Evolutionary conservation across 37 sponge, comb jelly and placozoan genomes (phyloP).

Genomic region (Haliclona indistincta): DNA sequence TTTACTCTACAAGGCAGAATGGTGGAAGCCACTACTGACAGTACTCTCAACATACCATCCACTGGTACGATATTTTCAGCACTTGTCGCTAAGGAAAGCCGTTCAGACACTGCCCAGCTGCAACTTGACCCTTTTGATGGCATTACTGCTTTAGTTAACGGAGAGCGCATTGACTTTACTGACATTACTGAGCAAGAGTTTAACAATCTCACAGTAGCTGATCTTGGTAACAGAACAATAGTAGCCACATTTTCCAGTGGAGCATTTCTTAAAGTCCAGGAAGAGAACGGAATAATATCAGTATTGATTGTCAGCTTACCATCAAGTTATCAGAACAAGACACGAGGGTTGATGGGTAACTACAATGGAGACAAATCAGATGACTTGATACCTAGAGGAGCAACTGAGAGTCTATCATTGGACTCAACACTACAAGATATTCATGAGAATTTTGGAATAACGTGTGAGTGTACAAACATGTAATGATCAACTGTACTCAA

Average conservation of each 20-base stretch:
- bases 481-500: no score
- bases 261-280: constrained; percentile 9
- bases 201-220: constrained; percentile 8
- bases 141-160: constrained; percentile 4
- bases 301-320: constrained; percentile 21
- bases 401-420: constrained; percentile 2
- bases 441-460: constrained; percentile 38
- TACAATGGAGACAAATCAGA: constrained; percentile 51
- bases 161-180: constrained; percentile 23
- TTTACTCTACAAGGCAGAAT: constrained; percentile 79
- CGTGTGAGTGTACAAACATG: no score
- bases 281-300: constrained; percentile 41
- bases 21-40: constrained; percentile 24
- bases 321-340: background rate
- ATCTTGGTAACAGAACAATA: constrained; percentile 14
- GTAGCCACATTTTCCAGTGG: constrained; percentile 16
- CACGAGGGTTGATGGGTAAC: constrained; percentile 61
- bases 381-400: constrained; percentile 29
- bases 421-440: constrained; percentile 36
- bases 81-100: constrained; percentile 30
- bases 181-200: constrained; percentile 4
- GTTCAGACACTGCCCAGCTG: constrained; percentile 27
- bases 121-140: background rate
- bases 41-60: constrained; percentile 8
- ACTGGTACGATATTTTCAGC: constrained; percentile 76